Evolutionary conservation across 2,797 vertebrate genomes (phyloP).

Genomic region (Sebastes cheni): DNA sequence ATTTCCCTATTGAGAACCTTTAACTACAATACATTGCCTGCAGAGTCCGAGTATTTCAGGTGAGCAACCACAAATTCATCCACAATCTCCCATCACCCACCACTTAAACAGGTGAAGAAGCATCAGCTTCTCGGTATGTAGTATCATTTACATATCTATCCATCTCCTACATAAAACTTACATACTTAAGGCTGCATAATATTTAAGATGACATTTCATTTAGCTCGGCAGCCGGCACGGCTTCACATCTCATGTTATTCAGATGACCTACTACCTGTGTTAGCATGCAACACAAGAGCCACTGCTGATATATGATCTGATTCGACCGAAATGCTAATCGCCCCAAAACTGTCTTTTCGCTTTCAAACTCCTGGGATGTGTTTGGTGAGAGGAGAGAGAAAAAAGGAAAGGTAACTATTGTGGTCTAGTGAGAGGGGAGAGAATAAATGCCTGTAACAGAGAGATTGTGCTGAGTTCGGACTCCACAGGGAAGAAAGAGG

Average conservation of each 20-base stretch:
- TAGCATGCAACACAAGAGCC: not conserved
- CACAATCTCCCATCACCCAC: not conserved
- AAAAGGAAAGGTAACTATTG: not conserved
- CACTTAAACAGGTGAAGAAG: not conserved
- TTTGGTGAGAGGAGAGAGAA: not conserved
- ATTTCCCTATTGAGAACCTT: no score
- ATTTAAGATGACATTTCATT: not conserved
- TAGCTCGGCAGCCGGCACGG: not conserved
- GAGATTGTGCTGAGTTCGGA: conserved; percentile 43
- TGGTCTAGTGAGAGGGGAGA: not conserved
- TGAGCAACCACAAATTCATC: not conserved
- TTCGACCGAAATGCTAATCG: conserved; percentile 7
- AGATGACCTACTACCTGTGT: not conserved
- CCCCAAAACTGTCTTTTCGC: conserved; percentile 14
- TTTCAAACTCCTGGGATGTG: conserved; percentile 3
- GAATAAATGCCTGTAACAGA: conserved; percentile 27
- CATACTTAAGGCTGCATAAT: not conserved
- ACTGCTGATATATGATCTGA: not conserved
- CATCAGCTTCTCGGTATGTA: not conserved
- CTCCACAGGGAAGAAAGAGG: conserved; percentile 47
- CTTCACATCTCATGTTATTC: not conserved
- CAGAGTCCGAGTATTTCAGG: no score
- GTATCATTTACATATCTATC: not conserved
- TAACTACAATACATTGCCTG: no score
- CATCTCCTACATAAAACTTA: not conserved